These are phyloP conservation scores for Chanos chanos DNA, from an alignment of 2,797 vertebrate genomes.

Conservation along the genomic window DNA sequence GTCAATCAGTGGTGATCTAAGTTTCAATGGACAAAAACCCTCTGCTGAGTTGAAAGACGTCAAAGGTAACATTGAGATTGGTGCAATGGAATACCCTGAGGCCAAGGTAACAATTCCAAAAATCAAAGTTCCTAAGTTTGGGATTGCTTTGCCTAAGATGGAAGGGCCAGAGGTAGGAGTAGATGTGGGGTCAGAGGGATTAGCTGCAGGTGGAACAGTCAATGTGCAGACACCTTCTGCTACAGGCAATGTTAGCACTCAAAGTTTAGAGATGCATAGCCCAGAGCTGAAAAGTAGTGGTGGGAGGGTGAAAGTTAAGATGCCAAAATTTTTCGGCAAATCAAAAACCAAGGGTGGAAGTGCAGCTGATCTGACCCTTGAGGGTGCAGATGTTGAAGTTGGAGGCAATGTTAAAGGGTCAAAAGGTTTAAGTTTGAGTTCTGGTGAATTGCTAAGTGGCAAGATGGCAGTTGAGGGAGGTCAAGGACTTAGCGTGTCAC, in stretches of 20 bases:
- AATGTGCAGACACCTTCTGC: conserved; percentile 51
- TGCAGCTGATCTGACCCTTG: conserved; percentile 58
- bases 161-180: conserved; percentile 70
- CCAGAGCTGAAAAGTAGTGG: conserved; percentile 70
- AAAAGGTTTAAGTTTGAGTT: conserved; percentile 72
- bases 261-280: conserved; percentile 68
- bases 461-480: conserved; percentile 58
- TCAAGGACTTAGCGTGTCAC: conserved; percentile 63
- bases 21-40: conserved; percentile 65
- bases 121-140: conserved; percentile 84
- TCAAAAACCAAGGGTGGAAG: conserved; percentile 79
- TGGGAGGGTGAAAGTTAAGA: conserved; percentile 82
- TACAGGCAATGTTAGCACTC: conserved; percentile 49
- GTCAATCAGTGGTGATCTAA: conserved; percentile 38
- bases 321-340: conserved; percentile 88
- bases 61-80: conserved; percentile 32
- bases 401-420: conserved; percentile 73
- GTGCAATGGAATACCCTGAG: conserved; percentile 62
- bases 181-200: conserved; percentile 69
- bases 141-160: conserved; percentile 67
- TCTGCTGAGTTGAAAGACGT: conserved; percentile 39
- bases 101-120: conserved; percentile 83
- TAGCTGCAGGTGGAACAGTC: conserved; percentile 43
- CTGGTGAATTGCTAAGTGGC: conserved; percentile 60
- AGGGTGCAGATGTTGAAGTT: conserved; percentile 62